Percentiles rank a stretch among this genome's conserved stretches.
These are phyloP conservation scores for Halictus rubicundus DNA, from an alignment of 1,140 invertebrate genomes.

Conservation along the genomic window DNA sequence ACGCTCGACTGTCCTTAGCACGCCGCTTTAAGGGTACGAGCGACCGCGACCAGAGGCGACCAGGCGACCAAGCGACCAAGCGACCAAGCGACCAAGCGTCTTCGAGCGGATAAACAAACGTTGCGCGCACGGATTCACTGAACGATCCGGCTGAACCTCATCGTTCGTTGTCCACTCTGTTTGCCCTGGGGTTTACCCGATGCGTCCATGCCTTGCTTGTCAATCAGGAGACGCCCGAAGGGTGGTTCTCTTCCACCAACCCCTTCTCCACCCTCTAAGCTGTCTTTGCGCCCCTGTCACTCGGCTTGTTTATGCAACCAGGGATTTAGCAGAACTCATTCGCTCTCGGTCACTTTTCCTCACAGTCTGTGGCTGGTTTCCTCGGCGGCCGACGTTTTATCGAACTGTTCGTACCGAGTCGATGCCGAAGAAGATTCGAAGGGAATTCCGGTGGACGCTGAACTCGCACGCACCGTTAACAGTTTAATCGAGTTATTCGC, in stretches of 20 bases:
- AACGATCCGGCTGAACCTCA: neutral
- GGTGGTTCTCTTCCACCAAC: neutral
- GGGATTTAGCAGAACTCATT: no score
- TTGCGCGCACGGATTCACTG: neutral
- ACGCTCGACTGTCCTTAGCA: slow-evolving; percentile 55
- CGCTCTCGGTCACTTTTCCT: no score
- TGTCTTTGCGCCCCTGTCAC: neutral
- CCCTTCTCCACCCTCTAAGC: neutral
- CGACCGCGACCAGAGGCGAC: neutral
- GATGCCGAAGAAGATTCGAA: neutral
- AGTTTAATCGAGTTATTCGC: neutral
- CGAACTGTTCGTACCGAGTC: neutral
- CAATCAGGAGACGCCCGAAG: neutral
- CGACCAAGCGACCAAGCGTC: neutral
- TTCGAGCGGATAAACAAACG: neutral
- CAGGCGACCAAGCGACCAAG: neutral
- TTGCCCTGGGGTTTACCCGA: no score
- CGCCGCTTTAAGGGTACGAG: slow-evolving; percentile 18
- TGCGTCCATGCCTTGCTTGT: neutral
- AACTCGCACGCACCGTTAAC: neutral
- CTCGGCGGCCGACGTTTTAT: neutral
- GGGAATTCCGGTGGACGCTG: neutral
- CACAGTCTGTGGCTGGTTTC: no score
- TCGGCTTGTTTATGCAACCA: no score
- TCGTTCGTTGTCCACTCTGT: no score